Conservation (phyloP, 2,888 invertebrate species). For the Nemapogon koenigi region DNA sequence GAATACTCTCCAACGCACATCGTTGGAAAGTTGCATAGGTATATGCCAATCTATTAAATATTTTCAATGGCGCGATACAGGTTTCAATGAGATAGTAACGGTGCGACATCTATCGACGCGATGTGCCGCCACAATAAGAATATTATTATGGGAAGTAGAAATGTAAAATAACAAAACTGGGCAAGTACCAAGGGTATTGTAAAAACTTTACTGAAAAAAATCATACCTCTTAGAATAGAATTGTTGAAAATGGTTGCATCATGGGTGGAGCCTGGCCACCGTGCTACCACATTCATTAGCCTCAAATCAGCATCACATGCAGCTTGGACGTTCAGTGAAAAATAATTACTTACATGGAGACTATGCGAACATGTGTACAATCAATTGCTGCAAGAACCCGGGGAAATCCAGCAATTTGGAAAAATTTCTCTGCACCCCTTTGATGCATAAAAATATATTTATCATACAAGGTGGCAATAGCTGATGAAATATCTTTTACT, state of each 20-base stretch:
- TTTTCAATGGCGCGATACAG: too few species aligned
- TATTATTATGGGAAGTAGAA: background rate
- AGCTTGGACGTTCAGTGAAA: slow-evolving; percentile 17
- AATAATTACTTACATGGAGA: slow-evolving; percentile 17
- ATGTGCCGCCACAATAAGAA: background rate
- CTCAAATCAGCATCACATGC: slow-evolving; percentile 13
- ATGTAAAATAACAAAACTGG: background rate
- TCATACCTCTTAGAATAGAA: slow-evolving; percentile 7
- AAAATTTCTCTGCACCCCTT: slow-evolving; percentile 15
- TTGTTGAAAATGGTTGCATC: slow-evolving; percentile 15
- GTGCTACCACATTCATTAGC: slow-evolving; percentile 13
- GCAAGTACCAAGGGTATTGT: too few species aligned
- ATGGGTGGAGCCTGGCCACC: slow-evolving; percentile 14
- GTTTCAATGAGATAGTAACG: too few species aligned
- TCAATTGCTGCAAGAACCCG: slow-evolving; percentile 20
- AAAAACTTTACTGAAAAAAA: too few species aligned
- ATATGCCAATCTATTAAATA: too few species aligned
- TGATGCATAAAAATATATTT: slow-evolving; percentile 17
- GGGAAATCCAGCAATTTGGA: slow-evolving; percentile 18
- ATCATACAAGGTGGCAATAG: slow-evolving; percentile 17
- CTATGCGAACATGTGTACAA: slow-evolving; percentile 18
- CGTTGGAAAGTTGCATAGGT: too few species aligned
- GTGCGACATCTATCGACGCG: too few species aligned
- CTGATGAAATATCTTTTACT: slow-evolving; percentile 16
- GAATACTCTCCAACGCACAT: too few species aligned